phyloP scores from a whole-genome alignment of 2,888 invertebrate species.

The Lordiphosa andalusiaca region DNA sequence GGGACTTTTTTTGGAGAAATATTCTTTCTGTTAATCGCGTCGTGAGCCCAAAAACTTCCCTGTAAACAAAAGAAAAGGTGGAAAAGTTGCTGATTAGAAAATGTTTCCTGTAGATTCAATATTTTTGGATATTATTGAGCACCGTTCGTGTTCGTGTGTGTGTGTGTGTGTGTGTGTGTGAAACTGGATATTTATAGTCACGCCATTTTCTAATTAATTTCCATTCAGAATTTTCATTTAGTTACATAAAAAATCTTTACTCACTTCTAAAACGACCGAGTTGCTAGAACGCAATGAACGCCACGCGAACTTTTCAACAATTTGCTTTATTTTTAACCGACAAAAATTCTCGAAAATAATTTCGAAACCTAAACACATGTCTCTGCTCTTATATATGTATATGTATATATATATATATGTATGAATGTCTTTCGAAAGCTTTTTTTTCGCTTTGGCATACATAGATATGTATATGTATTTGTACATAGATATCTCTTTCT shows the following conservation, averaged over 20 bases:
- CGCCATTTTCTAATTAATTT: slow-evolving; percentile 15
- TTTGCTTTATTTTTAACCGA: slow-evolving; percentile 75
- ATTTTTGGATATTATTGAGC: neutral
- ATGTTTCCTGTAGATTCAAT: neutral
- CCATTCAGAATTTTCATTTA: neutral
- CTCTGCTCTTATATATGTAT: slow-evolving; percentile 31
- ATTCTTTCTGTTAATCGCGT: slow-evolving; percentile 72
- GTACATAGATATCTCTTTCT: slow-evolving; percentile 29
- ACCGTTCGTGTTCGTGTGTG: neutral
- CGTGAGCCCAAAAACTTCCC: slow-evolving; percentile 81
- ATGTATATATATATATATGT: slow-evolving; percentile 27
- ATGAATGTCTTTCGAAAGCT: slow-evolving; percentile 42
- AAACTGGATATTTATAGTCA: slow-evolving; percentile 59
- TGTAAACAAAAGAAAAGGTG: slow-evolving; percentile 57
- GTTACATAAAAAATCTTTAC: neutral
- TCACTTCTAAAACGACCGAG: slow-evolving; percentile 76
- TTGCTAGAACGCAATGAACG: slow-evolving; percentile 80
- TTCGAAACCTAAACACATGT: slow-evolving; percentile 51
- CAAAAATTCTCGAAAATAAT: slow-evolving; percentile 69
- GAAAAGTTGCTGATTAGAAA: slow-evolving; percentile 8
- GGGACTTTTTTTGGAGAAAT: slow-evolving; percentile 63
- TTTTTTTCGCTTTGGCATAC: slow-evolving; percentile 27
- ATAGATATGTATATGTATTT: slow-evolving; percentile 20
- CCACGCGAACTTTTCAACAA: slow-evolving; percentile 61
- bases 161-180: slow-evolving; percentile 30